Conservation (phyloP, 2,113 vertebrate genomes). For the Pedetes capensis region DNA sequence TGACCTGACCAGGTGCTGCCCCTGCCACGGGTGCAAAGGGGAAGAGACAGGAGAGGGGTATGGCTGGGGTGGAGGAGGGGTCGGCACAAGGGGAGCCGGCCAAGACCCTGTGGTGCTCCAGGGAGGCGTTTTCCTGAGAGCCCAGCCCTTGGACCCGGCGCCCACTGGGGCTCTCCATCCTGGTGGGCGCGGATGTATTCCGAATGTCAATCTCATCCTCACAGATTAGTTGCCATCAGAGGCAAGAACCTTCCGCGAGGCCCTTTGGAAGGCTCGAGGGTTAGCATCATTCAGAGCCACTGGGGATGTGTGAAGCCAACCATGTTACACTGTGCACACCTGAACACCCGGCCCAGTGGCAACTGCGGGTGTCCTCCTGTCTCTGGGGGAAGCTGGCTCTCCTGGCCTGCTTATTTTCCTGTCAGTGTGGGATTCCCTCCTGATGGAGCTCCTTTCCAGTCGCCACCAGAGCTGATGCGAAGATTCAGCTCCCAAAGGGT, state of each 20-base stretch:
- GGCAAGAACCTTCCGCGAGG: not conserved
- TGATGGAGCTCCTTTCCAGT: not conserved
- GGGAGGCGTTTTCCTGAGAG: not conserved
- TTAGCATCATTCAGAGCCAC: not conserved
- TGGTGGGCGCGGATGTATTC: accelerated
- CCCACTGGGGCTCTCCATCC: not conserved
- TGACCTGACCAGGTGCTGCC: not conserved
- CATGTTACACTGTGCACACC: not conserved
- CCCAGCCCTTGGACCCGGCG: not conserved
- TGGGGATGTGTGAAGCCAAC: not conserved
- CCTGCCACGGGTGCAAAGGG: too few relatives aligned
- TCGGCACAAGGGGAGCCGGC: not conserved
- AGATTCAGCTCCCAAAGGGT: not conserved
- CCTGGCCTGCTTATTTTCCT: not conserved
- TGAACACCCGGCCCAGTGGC: not conserved
- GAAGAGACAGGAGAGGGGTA: not conserved
- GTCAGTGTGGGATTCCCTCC: not conserved
- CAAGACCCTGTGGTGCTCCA: not conserved
- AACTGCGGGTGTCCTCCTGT: not conserved
- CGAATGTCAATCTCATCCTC: not conserved
- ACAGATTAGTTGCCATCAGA: not conserved
- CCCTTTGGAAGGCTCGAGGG: not conserved
- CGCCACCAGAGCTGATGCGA: accelerated
- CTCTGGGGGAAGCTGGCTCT: not conserved
- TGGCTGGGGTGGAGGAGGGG: not conserved